Conservation (phyloP, 2,113 vertebrate genomes). For the Heterotilapia buettikoferi region DNA sequence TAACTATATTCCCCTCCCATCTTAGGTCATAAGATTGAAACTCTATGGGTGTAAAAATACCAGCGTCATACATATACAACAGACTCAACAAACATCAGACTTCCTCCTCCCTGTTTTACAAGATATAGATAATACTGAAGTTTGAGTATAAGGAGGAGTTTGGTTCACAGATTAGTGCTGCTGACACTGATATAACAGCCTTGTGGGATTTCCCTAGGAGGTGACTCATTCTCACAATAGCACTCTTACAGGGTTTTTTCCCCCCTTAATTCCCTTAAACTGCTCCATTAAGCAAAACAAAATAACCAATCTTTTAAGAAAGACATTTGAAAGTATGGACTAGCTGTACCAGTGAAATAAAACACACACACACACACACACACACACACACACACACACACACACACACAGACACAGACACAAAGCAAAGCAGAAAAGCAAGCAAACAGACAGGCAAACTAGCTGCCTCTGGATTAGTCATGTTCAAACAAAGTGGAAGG, state of each 20-base stretch:
- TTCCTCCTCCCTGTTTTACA: not conserved
- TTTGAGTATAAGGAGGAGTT: not conserved
- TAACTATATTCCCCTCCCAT: not conserved
- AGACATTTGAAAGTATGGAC: not conserved
- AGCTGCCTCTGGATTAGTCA: not conserved
- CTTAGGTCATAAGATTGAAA: not conserved
- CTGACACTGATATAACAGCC: not conserved
- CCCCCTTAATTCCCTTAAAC: not conserved
- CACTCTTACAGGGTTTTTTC: not conserved
- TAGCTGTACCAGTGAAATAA: not conserved
- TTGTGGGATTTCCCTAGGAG: slow-evolving; percentile 22
- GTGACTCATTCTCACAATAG: slow-evolving; percentile 30
- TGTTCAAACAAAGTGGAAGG: not conserved
- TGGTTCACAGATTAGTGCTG: not conserved
- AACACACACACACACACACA: rapidly evolving
- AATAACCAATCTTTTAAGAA: not conserved
- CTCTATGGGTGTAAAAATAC: not conserved
- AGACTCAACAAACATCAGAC: not conserved
- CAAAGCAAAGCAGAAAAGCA: not conserved
- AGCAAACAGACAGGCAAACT: not conserved
- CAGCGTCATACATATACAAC: not conserved
- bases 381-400: not conserved
- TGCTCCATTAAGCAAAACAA: not conserved
- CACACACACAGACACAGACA: rapidly evolving
- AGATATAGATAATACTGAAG: not conserved